Base-by-base conservation (phyloP, 2,113 vertebrate species). In the Petromus typicus region DNA sequence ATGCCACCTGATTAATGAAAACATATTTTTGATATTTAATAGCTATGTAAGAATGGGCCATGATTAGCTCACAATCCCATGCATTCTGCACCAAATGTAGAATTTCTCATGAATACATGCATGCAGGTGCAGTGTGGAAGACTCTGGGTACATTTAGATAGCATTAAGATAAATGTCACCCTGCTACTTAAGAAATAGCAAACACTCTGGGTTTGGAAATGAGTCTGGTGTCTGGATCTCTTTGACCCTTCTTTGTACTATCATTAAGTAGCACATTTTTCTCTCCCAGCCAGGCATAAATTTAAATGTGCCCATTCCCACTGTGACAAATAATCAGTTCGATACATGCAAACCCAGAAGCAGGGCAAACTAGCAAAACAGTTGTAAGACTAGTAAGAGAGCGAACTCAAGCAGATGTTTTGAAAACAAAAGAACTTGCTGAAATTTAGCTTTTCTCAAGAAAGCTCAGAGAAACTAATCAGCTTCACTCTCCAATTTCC, bases 361-460 rank as follows among this genome's bases (percentile, higher is more conserved):
- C 64, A 61, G 40, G 67, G 66, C 40, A 93, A 96, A 91, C 95
- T 86, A 75, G 43, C 57, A 91, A 94, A 96, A 93, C 30, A 71
- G 91, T 51, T 81, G 57, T 57, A 75, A 94, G 59, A 91, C 89
- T 93, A 93, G 80, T 7, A 89, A 37, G 59, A 96, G 86, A 94
- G 86, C 57, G 94, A 80, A 96, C 80, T 84, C 11, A 43, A 79
- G 67, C 95, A 97, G 86, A 95, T 96, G 83, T 96, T 97, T 92
- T 93, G 93, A 81, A 97, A 97, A 97, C 69, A 97, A 97, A 97
- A 90, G 61, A 95, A 94, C 45, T 71, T 95, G 63, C 40, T 95
- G n/a, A 94, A 93, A 94, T 89, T 91, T 86, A 95, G 79, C 57
- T 84, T 89, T 66, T 92, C 51, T 90, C 57, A 54, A 83, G 66